Evolutionary conservation across 2,797 vertebrate species (phyloP).

Genomic region (Chrysocyon brachyurus): DNA sequence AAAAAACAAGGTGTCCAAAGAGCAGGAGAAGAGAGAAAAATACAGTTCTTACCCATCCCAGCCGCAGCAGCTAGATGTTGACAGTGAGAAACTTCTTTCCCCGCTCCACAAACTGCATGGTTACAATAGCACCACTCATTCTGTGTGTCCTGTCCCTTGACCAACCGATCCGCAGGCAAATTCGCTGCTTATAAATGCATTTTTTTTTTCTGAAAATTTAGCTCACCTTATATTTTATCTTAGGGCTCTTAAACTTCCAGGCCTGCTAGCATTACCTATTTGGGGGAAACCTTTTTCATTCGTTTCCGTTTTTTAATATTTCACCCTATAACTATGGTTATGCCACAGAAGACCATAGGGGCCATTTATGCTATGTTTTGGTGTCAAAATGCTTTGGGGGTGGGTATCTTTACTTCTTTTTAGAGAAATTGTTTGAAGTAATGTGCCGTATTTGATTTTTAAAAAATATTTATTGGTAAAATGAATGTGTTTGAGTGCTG

Average conservation of each 20-base stretch:
- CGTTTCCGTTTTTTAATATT: constrained; percentile 71
- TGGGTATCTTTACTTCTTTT: constrained; percentile 82
- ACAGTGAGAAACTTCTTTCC: constrained; percentile 55
- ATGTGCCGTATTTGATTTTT: constrained; percentile 82
- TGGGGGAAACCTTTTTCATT: constrained; percentile 66
- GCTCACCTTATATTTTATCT: constrained; percentile 67
- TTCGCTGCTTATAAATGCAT: constrained; percentile 19
- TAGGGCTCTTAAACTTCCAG: constrained; percentile 65
- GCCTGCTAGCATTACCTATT: constrained; percentile 69
- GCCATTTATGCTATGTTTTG: constrained; percentile 73
- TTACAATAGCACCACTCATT: not conserved
- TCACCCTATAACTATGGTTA: constrained; percentile 55
- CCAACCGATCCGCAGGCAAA: constrained; percentile 17
- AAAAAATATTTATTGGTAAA: constrained; percentile 71
- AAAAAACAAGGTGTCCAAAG: constrained; percentile 76
- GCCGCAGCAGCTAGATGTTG: constrained; percentile 1
- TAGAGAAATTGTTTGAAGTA: constrained; percentile 84
- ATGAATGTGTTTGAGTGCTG: constrained; percentile 71
- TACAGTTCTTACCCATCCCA: constrained; percentile 33
- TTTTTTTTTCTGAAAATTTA: constrained; percentile 70
- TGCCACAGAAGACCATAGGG: constrained; percentile 74
- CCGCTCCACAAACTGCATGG: not conserved
- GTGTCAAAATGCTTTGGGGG: constrained; percentile 82
- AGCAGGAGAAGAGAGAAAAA: constrained; percentile 63
- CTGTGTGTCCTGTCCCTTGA: not conserved